phyloP scores from a whole-genome alignment of 2,888 invertebrate species.

The Melanotus villosus region DNA sequence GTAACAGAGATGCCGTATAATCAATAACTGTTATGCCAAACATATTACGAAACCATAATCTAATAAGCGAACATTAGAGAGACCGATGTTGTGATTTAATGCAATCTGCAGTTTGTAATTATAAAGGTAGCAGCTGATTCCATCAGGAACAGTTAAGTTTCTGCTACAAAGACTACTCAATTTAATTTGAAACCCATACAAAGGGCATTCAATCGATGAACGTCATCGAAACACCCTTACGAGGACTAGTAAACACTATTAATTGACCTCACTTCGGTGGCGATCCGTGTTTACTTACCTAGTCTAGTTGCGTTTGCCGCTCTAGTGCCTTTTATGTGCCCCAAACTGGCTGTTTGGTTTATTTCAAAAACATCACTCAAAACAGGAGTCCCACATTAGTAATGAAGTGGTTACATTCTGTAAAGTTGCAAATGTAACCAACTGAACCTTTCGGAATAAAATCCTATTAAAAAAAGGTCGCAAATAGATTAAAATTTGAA shows the following conservation, averaged over 20 bases:
- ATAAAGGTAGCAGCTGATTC: slow-evolving; percentile 12
- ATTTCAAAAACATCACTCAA: too few species aligned
- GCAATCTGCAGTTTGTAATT: slow-evolving; percentile 12
- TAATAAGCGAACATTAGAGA: background rate
- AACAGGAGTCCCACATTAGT: too few species aligned
- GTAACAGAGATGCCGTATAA: background rate
- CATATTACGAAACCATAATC: background rate
- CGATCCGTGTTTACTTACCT: slow-evolving; percentile 7
- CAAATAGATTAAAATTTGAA: too few species aligned
- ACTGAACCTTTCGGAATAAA: too few species aligned
- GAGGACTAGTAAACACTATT: slow-evolving; percentile 19
- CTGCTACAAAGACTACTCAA: slow-evolving; percentile 13
- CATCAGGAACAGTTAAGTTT: slow-evolving; percentile 17
- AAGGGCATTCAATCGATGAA: slow-evolving; percentile 32
- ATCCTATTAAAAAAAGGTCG: too few species aligned
- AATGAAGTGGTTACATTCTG: too few species aligned
- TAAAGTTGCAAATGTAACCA: too few species aligned
- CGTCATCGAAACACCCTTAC: slow-evolving; percentile 27
- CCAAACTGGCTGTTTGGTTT: too few species aligned
- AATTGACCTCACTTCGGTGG: slow-evolving; percentile 31
- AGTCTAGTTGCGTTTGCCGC: background rate
- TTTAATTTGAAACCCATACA: slow-evolving; percentile 29
- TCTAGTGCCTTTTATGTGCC: background rate
- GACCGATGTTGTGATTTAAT: background rate
- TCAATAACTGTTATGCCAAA: background rate